These are phyloP conservation scores for Stichopus chloronotus DNA, from an alignment of 35 echinoderm and acorn worm genomes.

Conservation along the genomic window DNA sequence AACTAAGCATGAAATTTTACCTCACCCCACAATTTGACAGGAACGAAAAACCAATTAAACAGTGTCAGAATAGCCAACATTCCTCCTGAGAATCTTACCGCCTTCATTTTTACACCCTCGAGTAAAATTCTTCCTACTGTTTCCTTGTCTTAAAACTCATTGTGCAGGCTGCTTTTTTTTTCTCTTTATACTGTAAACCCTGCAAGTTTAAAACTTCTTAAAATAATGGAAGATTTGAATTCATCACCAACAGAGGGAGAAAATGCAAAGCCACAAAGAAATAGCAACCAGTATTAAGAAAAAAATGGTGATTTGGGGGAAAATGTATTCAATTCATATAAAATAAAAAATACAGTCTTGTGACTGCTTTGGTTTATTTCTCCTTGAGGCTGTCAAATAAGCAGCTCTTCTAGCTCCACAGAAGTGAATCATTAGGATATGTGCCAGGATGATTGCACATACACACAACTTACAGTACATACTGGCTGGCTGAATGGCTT, in stretches of 20 bases:
- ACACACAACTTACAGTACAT: too few species aligned
- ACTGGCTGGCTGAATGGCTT: too few species aligned
- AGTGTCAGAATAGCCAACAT: slow-evolving; percentile 50
- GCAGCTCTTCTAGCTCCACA: too few species aligned
- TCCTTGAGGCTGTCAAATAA: background rate
- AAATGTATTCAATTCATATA: background rate
- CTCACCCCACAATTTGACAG: slow-evolving; percentile 23
- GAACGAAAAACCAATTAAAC: slow-evolving; percentile 58
- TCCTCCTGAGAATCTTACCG: slow-evolving; percentile 14
- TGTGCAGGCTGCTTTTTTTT: background rate
- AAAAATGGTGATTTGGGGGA: background rate
- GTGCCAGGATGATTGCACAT: too few species aligned
- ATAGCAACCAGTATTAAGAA: background rate
- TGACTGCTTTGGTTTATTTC: background rate
- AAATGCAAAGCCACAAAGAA: background rate
- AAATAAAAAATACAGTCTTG: background rate
- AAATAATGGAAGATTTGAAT: background rate
- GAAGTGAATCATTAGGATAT: too few species aligned
- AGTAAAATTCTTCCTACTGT: background rate
- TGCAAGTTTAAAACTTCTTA: background rate
- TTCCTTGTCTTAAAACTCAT: background rate
- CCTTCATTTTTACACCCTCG: slow-evolving; percentile 27
- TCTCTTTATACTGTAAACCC: background rate
- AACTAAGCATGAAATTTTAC: slow-evolving; percentile 52
- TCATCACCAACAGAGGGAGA: background rate